A percentile compares a stretch with the other conserved stretches of the same genome.
Conservation (phyloP, 2,797 vertebrate genomes). For the Gorsachius magnificus region DNA sequence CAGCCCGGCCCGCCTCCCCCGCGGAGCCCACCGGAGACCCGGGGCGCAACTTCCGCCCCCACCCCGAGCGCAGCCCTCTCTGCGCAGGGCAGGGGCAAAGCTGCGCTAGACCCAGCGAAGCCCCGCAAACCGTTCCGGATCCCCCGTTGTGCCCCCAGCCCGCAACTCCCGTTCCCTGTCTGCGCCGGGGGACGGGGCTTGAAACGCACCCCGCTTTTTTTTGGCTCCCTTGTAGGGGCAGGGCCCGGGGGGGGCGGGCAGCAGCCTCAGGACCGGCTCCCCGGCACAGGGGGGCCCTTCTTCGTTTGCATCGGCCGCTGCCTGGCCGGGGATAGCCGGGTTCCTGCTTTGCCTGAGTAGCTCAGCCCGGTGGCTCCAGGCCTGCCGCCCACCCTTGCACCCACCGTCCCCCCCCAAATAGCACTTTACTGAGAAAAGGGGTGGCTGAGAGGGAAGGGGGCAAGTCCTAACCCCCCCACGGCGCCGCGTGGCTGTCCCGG, state of each 20-base stretch:
- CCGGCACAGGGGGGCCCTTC: background rate
- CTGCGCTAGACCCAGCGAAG: background rate
- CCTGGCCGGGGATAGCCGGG: background rate
- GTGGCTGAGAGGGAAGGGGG: background rate
- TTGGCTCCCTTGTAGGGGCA: background rate
- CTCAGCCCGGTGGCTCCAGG: background rate
- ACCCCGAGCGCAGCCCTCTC: background rate
- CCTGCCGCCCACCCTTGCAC: background rate
- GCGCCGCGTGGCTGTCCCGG: background rate
- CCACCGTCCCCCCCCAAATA: rapidly evolving
- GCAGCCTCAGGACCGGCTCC: background rate
- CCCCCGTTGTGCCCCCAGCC: no score
- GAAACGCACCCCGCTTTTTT: background rate
- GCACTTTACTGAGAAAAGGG: background rate
- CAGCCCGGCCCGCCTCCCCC: background rate
- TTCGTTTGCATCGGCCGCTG: background rate
- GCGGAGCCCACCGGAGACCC: rapidly evolving
- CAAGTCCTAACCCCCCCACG: rapidly evolving
- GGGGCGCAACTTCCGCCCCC: background rate
- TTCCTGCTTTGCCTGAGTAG: background rate
- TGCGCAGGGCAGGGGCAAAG: background rate
- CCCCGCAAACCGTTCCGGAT: background rate
- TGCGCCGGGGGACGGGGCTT: rapidly evolving
- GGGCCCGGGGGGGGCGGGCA: no score
- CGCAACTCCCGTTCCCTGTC: background rate